A percentile compares a stretch with the other conserved stretches of the same genome.
These are phyloP conservation scores for Dasyornis broadbenti DNA, from an alignment of 2,113 vertebrate species.

Conservation along the genomic window DNA sequence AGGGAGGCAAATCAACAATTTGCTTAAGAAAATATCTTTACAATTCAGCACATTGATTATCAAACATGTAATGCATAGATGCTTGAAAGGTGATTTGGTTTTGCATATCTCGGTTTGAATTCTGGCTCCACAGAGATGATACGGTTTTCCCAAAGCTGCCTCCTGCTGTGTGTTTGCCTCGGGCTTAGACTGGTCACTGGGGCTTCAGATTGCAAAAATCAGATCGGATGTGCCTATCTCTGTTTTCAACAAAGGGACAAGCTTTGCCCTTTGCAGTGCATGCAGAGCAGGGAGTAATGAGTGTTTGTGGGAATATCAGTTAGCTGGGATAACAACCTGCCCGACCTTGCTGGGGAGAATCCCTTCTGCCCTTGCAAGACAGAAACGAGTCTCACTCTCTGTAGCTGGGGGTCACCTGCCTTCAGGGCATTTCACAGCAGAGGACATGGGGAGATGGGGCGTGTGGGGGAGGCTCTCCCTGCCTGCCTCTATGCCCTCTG, in stretches of 20 bases:
- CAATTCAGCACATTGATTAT: background rate
- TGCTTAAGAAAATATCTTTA: background rate
- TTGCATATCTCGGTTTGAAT: background rate
- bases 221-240: background rate
- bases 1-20: background rate
- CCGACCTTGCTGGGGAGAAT: constrained; percentile 36
- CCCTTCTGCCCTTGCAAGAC: background rate
- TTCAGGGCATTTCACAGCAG: background rate
- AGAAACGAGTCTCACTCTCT: background rate
- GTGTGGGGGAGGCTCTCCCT: background rate
- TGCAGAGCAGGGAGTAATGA: background rate
- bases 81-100: background rate
- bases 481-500: background rate
- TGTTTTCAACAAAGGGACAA: constrained; percentile 31
- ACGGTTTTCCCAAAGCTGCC: background rate
- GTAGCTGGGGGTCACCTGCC: background rate
- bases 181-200: background rate
- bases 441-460: background rate
- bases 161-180: constrained; percentile 21
- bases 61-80: background rate
- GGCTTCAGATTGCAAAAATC: background rate
- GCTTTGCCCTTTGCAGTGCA: constrained; percentile 19
- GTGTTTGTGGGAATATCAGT: background rate
- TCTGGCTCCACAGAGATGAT: background rate
- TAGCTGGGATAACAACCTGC: constrained; percentile 9